phyloP scores from a whole-genome alignment of 2,113 vertebrate genomes.

The Anas platyrhynchos region DNA sequence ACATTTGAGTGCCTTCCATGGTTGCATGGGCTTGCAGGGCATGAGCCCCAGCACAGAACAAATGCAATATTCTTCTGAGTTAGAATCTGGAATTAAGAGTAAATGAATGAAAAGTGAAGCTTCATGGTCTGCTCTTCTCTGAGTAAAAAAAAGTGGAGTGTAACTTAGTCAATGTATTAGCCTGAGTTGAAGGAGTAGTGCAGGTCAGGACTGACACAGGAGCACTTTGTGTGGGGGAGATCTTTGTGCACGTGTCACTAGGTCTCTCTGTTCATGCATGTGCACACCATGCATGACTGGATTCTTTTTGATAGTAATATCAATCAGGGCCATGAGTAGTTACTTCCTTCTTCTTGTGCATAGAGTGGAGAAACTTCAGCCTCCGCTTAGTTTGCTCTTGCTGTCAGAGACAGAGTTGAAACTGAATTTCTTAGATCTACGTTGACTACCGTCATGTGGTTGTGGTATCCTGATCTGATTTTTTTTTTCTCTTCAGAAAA shows the following conservation, averaged over 20 bases:
- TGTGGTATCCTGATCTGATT: background rate
- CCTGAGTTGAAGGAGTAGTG: background rate
- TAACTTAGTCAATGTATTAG: background rate
- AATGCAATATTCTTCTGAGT: background rate
- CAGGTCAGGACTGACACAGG: background rate
- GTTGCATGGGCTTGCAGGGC: background rate
- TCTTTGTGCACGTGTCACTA: background rate
- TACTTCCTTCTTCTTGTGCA: background rate
- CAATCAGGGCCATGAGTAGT: background rate
- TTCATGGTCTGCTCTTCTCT: background rate
- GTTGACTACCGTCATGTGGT: background rate
- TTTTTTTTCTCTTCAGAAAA: background rate
- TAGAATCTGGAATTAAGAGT: background rate
- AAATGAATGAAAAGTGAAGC: background rate
- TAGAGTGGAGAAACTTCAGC: background rate
- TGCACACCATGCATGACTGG: rapidly evolving
- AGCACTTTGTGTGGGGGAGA: background rate
- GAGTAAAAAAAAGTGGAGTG: background rate
- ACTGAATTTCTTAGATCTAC: background rate
- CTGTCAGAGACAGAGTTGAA: background rate
- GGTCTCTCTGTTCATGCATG: background rate
- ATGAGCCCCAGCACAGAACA: background rate
- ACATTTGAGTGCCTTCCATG: background rate
- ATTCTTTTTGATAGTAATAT: background rate
- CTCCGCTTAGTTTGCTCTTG: background rate